Conservation (phyloP, 2,797 vertebrate genomes). For the Sebastes reedi region DNA sequence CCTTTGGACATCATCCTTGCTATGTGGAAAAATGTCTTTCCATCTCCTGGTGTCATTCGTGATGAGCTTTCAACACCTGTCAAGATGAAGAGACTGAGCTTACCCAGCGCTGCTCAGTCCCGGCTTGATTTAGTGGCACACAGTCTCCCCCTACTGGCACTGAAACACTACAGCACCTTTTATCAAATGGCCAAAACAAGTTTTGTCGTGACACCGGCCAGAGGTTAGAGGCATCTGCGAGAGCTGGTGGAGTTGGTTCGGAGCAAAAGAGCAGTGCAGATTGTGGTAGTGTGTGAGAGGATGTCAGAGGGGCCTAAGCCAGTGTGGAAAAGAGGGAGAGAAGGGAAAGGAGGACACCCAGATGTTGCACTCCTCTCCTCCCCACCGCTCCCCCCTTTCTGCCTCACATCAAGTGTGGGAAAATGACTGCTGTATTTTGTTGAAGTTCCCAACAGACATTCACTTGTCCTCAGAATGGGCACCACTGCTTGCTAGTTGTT, state of each 20-base stretch:
- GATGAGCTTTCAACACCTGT: conserved; percentile 49
- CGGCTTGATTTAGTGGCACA: conserved; percentile 6
- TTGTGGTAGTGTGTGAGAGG: conserved; percentile 11
- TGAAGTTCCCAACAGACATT: conserved; percentile 3
- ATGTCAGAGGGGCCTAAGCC: conserved; percentile 27
- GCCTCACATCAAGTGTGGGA: conserved; percentile 41
- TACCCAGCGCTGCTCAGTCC: background rate
- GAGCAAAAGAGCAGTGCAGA: background rate
- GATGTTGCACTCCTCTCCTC: conserved; percentile 41
- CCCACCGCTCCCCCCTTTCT: background rate
- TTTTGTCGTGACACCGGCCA: background rate
- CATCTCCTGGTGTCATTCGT: conserved; percentile 17
- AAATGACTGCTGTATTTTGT: conserved; percentile 23
- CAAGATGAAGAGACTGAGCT: background rate
- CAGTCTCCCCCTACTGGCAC: conserved; percentile 65
- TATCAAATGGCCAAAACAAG: background rate
- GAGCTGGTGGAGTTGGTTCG: background rate
- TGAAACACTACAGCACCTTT: background rate
- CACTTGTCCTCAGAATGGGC: background rate
- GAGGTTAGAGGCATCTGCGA: background rate
- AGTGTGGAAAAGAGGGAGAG: conserved; percentile 33
- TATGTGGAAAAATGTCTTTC: conserved; percentile 55
- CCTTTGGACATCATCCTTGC: conserved; percentile 27
- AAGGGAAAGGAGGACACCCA: conserved; percentile 46
- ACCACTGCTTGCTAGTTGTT: background rate